Evolutionary conservation across 2,888 invertebrate genomes (phyloP), one percentile per base, ranked within the genome.

Genomic region (Drosophila conformis): DNA sequence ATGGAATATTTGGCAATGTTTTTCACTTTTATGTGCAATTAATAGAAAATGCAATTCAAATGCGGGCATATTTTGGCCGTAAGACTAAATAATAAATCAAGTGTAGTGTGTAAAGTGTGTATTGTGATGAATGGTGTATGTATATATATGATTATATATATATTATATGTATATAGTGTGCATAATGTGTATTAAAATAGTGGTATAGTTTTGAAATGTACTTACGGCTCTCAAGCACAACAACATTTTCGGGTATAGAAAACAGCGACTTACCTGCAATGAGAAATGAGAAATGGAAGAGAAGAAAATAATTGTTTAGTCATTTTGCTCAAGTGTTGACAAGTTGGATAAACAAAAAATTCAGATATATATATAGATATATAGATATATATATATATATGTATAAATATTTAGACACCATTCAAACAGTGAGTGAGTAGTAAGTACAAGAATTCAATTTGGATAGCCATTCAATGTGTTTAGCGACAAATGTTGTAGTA

Each of bases 171-270:
- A 25, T 48, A 8, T 52, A 27, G 11, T 25, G 65, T 71, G 59
- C 57, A 54, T 48, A 36, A 27, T 29, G 56, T 64, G 53, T 76
- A 54, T 72, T 61, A 27, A 48, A 66, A 76, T 73, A 64, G 78
- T 76, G 77, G 56, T 73, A 73, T 87, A 85, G 86, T 83, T 80
- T 81, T 64, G 40, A 87, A 83, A 89, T 87, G 89, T 87, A 87
- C 87, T 87, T 87, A 87, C 87, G 87, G 87, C 87, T 89, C 78
- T 87, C 87, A 79, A 87, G 89, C 88, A 87, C 78, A 89, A 89
- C 89, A 89, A 87, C 89, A 89, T 87, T 87, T 87, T 87, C 89
- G 80, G 88, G 88, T 81, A 87, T 87, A 87, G 89, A 87, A 89
- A 87, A 87, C 89, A 87, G 87, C 87, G 87, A 87, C 87, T 87